Base-by-base conservation (phyloP, 2,113 vertebrate genomes). In the Pelecanoides urinatrix region DNA sequence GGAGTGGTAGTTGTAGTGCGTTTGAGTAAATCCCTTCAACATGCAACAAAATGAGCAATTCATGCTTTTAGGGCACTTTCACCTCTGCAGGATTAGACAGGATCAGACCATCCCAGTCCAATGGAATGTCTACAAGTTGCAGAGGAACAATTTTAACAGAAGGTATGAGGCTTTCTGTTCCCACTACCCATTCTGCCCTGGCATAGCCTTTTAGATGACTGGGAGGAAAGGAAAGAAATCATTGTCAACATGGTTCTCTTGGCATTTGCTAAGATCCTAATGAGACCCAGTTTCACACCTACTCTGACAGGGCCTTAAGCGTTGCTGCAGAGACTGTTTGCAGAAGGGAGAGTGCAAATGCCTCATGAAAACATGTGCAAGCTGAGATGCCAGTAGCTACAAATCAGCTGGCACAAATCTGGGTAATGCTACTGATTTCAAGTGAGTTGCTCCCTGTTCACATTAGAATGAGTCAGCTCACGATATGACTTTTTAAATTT, bases 211-310 rank as follows among this genome's bases (percentile, higher is more conserved):
- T 44, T 16, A 73, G 74, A 47, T 15, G 44, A 52, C 38, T 22
- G 67, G 20, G 40, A 75, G 66, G 66, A 63, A 62, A 63, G 47
- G 62, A 44, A 67, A 81, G 50, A 47, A 93, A 65, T 59, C 52
- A 23, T 23, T 82, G 71, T 52, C 78, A 86, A 29, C 81, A 71
- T 9, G 55, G 72, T 59, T 96, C 68, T 34, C 49, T 55, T 89
- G 93, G 92, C 75, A 86, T 93, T 88, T 89, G 40, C 67, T 11
- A 16, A 50, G 29, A 53, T 70, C 84, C 59, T 66, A 76, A 80
- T 20, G 88, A 96, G 82, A 70, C 88, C 75, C 67, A n/a, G 50
- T 14, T 65, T 45, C 88, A 40, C 94, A 70, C 45, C 59, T 73
- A 15, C 36, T 17, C 75, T 58, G 78, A 47, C 77, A 65, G 0